A percentile compares a stretch with the other conserved stretches of the same genome.
phyloP scores from a whole-genome alignment of 2,113 vertebrate genomes.

The Asarcornis scutulata region DNA sequence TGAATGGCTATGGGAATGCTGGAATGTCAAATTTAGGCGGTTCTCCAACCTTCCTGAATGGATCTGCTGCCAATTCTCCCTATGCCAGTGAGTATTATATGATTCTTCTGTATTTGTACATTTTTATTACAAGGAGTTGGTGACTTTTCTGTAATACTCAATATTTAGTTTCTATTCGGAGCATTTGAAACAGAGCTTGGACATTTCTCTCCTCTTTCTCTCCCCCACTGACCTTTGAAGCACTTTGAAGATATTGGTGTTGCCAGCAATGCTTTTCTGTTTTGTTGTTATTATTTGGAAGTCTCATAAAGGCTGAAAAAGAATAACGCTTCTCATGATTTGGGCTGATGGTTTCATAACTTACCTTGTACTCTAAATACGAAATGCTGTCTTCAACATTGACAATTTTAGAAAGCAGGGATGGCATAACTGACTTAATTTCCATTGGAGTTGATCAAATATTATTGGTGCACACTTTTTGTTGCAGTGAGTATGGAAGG shows the following conservation, averaged over 20 bases:
- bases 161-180: background rate
- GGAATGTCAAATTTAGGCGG: slow-evolving; percentile 97
- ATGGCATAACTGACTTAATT: background rate
- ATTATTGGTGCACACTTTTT: background rate
- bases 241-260: background rate
- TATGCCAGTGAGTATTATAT: slow-evolving; percentile 92
- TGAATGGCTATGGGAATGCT: slow-evolving; percentile 94
- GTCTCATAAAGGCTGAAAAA: background rate
- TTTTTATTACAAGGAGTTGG: background rate
- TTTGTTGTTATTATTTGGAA: background rate
- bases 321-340: background rate
- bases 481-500: background rate
- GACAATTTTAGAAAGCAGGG: background rate
- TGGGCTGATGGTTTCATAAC: background rate
- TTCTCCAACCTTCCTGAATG: slow-evolving; percentile 96
- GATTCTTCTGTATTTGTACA: background rate
- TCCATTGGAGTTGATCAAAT: background rate
- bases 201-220: background rate
- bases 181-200: background rate
- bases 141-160: background rate
- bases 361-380: background rate
- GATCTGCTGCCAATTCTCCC: slow-evolving; percentile 97
- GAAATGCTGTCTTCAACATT: background rate
- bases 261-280: background rate
- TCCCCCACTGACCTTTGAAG: background rate